These are phyloP conservation scores for Paguma larvata DNA, from an alignment of 2,797 vertebrate genomes.

Conservation along the genomic window DNA sequence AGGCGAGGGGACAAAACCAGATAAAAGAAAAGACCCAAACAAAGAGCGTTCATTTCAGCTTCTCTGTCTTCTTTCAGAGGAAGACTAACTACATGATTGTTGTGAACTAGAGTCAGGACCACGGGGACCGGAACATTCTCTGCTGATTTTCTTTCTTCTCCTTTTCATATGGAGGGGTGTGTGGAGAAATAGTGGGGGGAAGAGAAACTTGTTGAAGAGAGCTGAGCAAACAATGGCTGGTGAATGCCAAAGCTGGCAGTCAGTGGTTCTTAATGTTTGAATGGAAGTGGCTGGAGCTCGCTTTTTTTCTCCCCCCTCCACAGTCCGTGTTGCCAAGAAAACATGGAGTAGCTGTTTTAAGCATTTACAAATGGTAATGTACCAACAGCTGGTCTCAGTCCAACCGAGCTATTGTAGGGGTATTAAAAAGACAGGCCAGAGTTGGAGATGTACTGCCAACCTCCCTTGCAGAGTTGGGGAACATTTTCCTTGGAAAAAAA, in stretches of 20 bases:
- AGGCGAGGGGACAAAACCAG: background rate
- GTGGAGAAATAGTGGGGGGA: slow-evolving; percentile 16
- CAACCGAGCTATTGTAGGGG: slow-evolving; percentile 91
- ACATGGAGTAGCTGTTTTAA: slow-evolving; percentile 92
- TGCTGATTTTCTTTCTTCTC: slow-evolving; percentile 58
- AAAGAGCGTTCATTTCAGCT: slow-evolving; percentile 36
- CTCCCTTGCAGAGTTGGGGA: slow-evolving; percentile 89
- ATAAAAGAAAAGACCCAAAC: slow-evolving; percentile 47
- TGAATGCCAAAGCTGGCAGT: slow-evolving; percentile 87
- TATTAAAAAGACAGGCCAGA: slow-evolving; percentile 92
- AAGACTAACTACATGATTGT: background rate
- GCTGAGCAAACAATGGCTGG: slow-evolving; percentile 87
- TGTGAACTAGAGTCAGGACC: slow-evolving; percentile 72
- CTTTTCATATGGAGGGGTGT: background rate
- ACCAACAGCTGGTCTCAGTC: slow-evolving; percentile 91
- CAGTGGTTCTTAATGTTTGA: slow-evolving; percentile 89
- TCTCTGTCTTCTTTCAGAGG: slow-evolving; percentile 58
- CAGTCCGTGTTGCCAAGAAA: slow-evolving; percentile 89
- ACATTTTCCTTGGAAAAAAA: slow-evolving; percentile 90
- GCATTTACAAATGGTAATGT: slow-evolving; percentile 92
- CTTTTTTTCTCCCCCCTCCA: slow-evolving; percentile 40
- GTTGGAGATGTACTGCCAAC: slow-evolving; percentile 91
- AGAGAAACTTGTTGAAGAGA: slow-evolving; percentile 87
- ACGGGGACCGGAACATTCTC: slow-evolving; percentile 52
- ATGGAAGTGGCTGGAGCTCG: slow-evolving; percentile 86